A percentile compares a stretch with the other conserved stretches of the same genome.
Conservation (phyloP, 2,113 vertebrate species). For the Burhinus oedicnemus region DNA sequence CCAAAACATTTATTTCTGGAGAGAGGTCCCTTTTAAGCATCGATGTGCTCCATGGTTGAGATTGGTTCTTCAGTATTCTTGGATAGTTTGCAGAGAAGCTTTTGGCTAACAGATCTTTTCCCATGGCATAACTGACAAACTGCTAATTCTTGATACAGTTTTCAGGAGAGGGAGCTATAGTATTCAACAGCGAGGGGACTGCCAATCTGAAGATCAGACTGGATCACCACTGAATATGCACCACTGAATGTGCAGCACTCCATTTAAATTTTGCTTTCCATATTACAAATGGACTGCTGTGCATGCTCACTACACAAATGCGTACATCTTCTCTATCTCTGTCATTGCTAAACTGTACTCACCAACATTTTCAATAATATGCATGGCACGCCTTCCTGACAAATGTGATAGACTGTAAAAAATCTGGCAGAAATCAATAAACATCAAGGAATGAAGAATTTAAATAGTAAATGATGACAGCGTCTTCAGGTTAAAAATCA, state of each 20-base stretch:
- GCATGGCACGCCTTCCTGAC: background rate
- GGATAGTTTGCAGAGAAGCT: background rate
- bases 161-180: background rate
- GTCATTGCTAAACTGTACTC: background rate
- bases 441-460: constrained; percentile 4
- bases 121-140: background rate
- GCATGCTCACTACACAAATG: background rate
- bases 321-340: background rate
- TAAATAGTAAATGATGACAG: background rate
- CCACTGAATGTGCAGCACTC: background rate
- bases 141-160: background rate
- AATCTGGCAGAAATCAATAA: constrained; percentile 41
- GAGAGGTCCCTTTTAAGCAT: background rate
- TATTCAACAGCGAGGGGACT: background rate
- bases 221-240: background rate
- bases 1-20: rapidly evolving
- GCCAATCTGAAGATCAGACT: background rate
- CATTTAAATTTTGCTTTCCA: background rate
- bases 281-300: background rate
- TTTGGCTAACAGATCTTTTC: background rate
- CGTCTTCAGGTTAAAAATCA: constrained; percentile 15
- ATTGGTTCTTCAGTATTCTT: background rate
- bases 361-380: background rate
- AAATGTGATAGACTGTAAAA: constrained; percentile 24
- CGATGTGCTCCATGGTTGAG: background rate